Conservation (phyloP, 1,140 invertebrate genomes). For the Zelostemma sp. region DNA sequence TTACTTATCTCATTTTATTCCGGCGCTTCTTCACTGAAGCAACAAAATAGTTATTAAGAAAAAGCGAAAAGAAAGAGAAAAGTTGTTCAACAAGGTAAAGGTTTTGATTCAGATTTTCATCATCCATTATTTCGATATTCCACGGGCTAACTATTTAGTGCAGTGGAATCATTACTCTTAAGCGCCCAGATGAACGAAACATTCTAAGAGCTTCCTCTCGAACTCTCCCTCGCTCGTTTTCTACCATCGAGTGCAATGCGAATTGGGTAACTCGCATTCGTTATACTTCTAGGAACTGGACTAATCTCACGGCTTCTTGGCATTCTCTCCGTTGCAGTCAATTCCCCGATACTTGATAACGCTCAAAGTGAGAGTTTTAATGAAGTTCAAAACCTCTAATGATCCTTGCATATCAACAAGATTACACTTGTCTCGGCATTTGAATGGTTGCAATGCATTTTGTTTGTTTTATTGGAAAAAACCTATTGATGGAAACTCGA, state of each 20-base stretch:
- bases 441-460: no score
- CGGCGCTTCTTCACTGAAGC: background rate
- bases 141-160: background rate
- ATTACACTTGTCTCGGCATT: no score
- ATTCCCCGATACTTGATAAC: slow-evolving; percentile 28
- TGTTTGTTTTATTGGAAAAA: no score
- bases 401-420: no score
- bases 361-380: slow-evolving; percentile 18
- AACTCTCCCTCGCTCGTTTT: no score
- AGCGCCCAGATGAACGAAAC: background rate
- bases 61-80: background rate
- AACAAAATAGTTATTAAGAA: background rate
- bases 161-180: background rate
- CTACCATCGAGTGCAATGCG: background rate
- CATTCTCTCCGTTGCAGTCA: slow-evolving; percentile 25
- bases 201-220: no score
- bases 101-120: background rate
- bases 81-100: no score
- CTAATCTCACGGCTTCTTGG: slow-evolving; percentile 20
- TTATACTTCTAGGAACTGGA: slow-evolving; percentile 10
- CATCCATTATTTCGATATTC: background rate
- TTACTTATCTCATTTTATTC: slow-evolving; percentile 2
- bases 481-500: no score
- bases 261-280: slow-evolving; percentile 17
- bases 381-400: slow-evolving; percentile 30